Conservation (phyloP, 2,888 invertebrate species). For the Drosophila ustulata region DNA sequence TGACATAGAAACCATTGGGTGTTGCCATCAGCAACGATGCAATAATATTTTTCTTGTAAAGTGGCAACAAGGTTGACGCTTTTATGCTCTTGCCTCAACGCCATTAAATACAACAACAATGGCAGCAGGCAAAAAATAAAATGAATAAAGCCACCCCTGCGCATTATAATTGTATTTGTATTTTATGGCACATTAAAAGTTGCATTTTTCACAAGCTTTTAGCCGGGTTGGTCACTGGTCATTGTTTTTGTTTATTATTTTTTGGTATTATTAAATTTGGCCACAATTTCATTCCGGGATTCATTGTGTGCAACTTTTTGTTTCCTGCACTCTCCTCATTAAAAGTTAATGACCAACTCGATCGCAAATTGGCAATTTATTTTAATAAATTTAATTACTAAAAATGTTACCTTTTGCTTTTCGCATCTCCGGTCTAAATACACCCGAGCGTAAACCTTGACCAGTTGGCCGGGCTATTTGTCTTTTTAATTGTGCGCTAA, state of each 20-base stretch:
- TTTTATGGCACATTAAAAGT: slow-evolving; percentile 38
- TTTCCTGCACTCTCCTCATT: slow-evolving; percentile 47
- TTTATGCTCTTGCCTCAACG: slow-evolving; percentile 47
- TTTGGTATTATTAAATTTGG: slow-evolving; percentile 4
- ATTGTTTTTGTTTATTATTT: slow-evolving; percentile 8
- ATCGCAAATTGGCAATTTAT: slow-evolving; percentile 71
- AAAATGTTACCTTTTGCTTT: slow-evolving; percentile 30
- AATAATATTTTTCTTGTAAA: slow-evolving; percentile 62
- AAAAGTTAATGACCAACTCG: slow-evolving; percentile 53
- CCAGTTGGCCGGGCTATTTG: slow-evolving; percentile 46
- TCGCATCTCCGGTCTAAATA: background rate
- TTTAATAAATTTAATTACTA: slow-evolving; percentile 73
- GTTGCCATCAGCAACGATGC: slow-evolving; percentile 44
- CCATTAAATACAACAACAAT: slow-evolving; percentile 51
- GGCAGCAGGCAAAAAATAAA: slow-evolving; percentile 6
- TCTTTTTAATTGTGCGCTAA: slow-evolving; percentile 68
- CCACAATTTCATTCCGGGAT: slow-evolving; percentile 20
- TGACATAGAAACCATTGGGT: slow-evolving; percentile 29
- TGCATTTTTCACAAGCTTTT: slow-evolving; percentile 21
- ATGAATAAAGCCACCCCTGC: slow-evolving; percentile 4
- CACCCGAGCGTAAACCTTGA: slow-evolving; percentile 21
- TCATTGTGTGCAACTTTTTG: slow-evolving; percentile 26
- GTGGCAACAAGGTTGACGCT: slow-evolving; percentile 64
- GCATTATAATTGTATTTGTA: slow-evolving; percentile 49
- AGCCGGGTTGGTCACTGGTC: background rate